phyloP scores from a whole-genome alignment of 2,888 invertebrate genomes.

The Anarsia innoxiella region DNA sequence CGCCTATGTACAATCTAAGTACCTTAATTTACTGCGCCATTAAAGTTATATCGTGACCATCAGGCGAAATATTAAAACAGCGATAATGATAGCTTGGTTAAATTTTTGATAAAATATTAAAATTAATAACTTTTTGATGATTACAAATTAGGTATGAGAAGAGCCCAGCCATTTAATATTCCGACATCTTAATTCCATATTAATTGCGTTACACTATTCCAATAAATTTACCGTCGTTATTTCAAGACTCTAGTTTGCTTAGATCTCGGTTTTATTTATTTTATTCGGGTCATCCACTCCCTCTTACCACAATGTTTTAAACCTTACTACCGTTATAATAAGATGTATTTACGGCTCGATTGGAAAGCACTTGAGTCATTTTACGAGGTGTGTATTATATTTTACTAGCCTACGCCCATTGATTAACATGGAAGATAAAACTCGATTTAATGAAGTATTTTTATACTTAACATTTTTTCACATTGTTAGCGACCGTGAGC shows the following conservation, averaged over 20 bases:
- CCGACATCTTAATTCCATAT: slow-evolving; percentile 54
- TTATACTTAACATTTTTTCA: slow-evolving; percentile 61
- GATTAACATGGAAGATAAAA: slow-evolving; percentile 64
- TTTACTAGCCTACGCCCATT: slow-evolving; percentile 62
- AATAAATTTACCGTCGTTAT: slow-evolving; percentile 56
- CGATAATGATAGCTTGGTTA: slow-evolving; percentile 2
- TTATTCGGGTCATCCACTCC: slow-evolving; percentile 18
- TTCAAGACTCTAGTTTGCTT: slow-evolving; percentile 54
- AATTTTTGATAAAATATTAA: not conserved
- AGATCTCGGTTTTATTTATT: slow-evolving; percentile 19
- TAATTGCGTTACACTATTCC: slow-evolving; percentile 53
- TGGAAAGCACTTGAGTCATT: slow-evolving; percentile 7
- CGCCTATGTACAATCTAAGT: slow-evolving; percentile 5
- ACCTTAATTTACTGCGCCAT: slow-evolving; percentile 11
- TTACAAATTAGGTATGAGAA: slow-evolving; percentile 19
- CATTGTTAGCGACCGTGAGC: slow-evolving; percentile 52
- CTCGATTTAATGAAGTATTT: slow-evolving; percentile 63
- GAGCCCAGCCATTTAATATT: slow-evolving; percentile 31
- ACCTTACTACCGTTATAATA: not conserved
- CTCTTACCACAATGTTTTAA: not conserved
- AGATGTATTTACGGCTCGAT: not conserved
- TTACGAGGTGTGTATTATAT: slow-evolving; percentile 23
- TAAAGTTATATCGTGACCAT: slow-evolving; percentile 14
- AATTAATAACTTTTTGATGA: slow-evolving; percentile 3
- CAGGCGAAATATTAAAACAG: slow-evolving; percentile 10